Percentiles rank a stretch among this genome's conserved stretches.
Conservation (phyloP, 2,888 invertebrate species). For the Pristionchus maxplancki region DNA sequence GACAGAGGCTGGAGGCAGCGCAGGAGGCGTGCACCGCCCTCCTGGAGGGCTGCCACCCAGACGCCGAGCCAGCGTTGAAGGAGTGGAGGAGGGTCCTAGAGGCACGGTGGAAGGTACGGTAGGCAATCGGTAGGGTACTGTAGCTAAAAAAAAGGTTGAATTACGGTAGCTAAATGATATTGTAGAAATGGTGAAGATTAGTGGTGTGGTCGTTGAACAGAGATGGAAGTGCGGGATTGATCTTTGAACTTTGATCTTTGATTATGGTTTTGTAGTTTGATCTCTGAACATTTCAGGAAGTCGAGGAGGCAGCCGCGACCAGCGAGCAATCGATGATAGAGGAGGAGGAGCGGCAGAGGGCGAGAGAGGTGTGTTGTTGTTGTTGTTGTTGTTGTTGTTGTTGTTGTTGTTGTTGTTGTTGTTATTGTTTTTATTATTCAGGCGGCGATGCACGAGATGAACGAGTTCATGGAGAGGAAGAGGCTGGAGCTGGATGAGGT, state of each 20-base stretch:
- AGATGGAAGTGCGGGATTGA: too few relatives aligned
- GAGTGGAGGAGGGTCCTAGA: slow-evolving; percentile 98
- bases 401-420: too few relatives aligned
- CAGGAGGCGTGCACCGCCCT: slow-evolving; percentile 87
- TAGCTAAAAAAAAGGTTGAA: too few relatives aligned
- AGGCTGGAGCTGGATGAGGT: slow-evolving; percentile 51
- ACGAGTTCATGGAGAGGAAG: slow-evolving; percentile 48
- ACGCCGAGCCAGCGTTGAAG: slow-evolving; percentile 96
- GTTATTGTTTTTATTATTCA: too few relatives aligned
- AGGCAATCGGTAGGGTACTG: too few relatives aligned
- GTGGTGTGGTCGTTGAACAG: neutral
- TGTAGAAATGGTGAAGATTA: too few relatives aligned
- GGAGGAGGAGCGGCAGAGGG: slow-evolving; percentile 30
- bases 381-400: too few relatives aligned
- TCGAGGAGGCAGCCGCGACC: slow-evolving; percentile 54
- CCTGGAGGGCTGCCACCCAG: slow-evolving; percentile 93
- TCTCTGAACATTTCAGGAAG: neutral
- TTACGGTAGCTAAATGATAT: too few relatives aligned
- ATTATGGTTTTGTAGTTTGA: neutral
- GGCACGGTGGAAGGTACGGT: slow-evolving; percentile 86
- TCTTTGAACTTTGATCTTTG: too few relatives aligned
- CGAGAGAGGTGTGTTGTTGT: too few relatives aligned
- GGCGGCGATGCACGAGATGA: slow-evolving; percentile 33
- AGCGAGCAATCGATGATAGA: slow-evolving; percentile 29
- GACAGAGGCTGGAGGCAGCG: slow-evolving; percentile 76